Percentiles rank a stretch among this genome's conserved stretches.
Conservation (phyloP, 2,888 invertebrate species). For the Himalopsyche tibetana region DNA sequence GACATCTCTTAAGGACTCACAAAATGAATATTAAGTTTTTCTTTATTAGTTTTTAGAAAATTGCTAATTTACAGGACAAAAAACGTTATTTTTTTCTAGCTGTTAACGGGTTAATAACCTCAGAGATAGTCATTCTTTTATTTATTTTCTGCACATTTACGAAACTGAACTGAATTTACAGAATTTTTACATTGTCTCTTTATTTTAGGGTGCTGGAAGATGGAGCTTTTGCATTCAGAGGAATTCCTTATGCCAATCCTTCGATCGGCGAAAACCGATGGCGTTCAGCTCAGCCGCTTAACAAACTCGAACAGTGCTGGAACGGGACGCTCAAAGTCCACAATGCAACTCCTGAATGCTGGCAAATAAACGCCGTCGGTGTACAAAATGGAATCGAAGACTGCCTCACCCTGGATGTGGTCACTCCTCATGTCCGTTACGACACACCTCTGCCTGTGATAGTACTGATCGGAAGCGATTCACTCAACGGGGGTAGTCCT, state of each 20-base stretch:
- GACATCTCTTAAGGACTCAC: too few species aligned
- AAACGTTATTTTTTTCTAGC: too few species aligned
- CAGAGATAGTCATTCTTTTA: too few species aligned
- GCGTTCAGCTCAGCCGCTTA: constrained; percentile 81
- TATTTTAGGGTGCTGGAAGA: constrained; percentile 82
- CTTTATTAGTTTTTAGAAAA: too few species aligned
- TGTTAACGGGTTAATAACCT: too few species aligned
- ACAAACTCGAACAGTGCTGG: constrained; percentile 86
- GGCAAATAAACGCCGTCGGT: constrained; percentile 83
- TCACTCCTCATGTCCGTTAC: constrained; percentile 88
- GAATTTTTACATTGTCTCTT: constrained; percentile 54
- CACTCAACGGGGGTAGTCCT: constrained; percentile 86
- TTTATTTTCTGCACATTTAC: too few species aligned
- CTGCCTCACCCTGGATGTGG: constrained; percentile 88
- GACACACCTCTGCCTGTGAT: constrained; percentile 88
- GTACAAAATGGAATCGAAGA: constrained; percentile 85
- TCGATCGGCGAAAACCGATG: constrained; percentile 84
- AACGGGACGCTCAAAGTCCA: constrained; percentile 84
- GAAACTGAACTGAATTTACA: neutral
- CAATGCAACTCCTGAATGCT: constrained; percentile 81
- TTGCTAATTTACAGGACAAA: too few species aligned
- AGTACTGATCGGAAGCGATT: constrained; percentile 87
- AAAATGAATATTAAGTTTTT: too few species aligned
- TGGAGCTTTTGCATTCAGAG: constrained; percentile 87
- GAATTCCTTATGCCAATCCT: constrained; percentile 88